Base-by-base conservation (phyloP, 2,888 invertebrate genomes). In the Epinotia bilunana region DNA sequence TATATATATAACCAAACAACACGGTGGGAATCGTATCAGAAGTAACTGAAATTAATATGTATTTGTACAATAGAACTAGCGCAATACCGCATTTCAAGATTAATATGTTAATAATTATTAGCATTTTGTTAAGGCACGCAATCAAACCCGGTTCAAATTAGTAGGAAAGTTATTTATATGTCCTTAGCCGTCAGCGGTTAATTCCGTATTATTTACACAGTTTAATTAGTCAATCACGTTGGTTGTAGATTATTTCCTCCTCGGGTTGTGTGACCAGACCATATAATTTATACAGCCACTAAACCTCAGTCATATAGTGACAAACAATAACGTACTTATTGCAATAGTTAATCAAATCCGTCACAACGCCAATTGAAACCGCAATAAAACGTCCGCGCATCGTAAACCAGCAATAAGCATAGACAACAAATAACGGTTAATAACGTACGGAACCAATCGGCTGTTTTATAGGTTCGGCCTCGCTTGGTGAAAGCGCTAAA, bases 341-440 rank as follows among this genome's bases (percentile, higher is more conserved):
- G 87, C 87, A 88, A 87, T 86, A 90, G 86, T 90, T 93, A 93
- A 93, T 93, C 90, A 93, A 92, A 91, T 88, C 89, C 87, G 85
- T 90, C 88, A 89, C 89, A 87, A 90, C 87, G 84, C 86, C 91
- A 89, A 91, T 91, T 89, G 90, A 88, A 92, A 87, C 85, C 79
- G 90, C 86, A 91, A 92, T 93, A 93, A 93, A 92, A 91, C 84
- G 88, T 85, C 86, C 86, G 88, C 85, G 83, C 87, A 84, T 88
- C 90, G 91, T 93, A 93, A 93, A 93, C 92, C 78, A 81, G 86
- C 83, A 87, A 90, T 93, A 93, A 93, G 93, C 92, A 92, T 91
- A 90, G 92, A 92, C 91, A 91, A 88, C 92, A 92, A 93, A 92
- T 92, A 92, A 88, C 86, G 84, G 83, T 91, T 92, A 92, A 91